phyloP scores from a whole-genome alignment of 2,888 invertebrate genomes.

The Habroteleia sp. region DNA sequence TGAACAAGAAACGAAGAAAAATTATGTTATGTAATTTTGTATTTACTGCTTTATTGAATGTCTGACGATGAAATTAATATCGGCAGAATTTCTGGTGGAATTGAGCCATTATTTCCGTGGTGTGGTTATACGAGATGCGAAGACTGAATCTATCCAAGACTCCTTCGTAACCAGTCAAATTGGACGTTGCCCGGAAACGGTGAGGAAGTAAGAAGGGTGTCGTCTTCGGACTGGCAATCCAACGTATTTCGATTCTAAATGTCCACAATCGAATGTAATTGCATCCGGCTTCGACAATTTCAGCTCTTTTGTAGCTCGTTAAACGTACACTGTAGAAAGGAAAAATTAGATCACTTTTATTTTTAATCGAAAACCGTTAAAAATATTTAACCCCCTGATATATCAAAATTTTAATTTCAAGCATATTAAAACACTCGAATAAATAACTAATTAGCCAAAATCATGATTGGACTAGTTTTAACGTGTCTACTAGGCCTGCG shows the following conservation, averaged over 20 bases:
- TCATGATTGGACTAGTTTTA: too few relatives aligned
- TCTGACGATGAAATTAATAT: slow-evolving; percentile 26
- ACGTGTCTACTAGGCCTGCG: too few relatives aligned
- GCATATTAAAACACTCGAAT: too few relatives aligned
- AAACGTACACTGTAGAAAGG: slow-evolving; percentile 5
- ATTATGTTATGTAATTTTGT: slow-evolving; percentile 3
- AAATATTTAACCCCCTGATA: slow-evolving; percentile 1
- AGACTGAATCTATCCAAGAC: slow-evolving; percentile 45
- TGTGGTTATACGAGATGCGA: slow-evolving; percentile 33
- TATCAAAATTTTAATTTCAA: too few relatives aligned
- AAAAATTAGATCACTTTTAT: slow-evolving; percentile 13
- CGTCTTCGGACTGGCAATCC: slow-evolving; percentile 54
- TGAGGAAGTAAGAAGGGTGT: slow-evolving; percentile 60
- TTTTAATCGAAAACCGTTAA: background rate
- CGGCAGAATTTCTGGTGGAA: slow-evolving; percentile 18
- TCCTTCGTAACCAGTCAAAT: slow-evolving; percentile 65
- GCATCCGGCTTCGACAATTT: slow-evolving; percentile 49
- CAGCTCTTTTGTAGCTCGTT: slow-evolving; percentile 43
- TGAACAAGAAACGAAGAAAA: background rate
- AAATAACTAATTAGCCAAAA: too few relatives aligned
- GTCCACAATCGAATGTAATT: slow-evolving; percentile 63
- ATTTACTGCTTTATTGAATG: slow-evolving; percentile 2
- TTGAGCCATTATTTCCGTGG: slow-evolving; percentile 55
- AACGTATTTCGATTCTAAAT: slow-evolving; percentile 54
- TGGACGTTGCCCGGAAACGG: slow-evolving; percentile 65